These are phyloP conservation scores for Spilosoma lubricipeda DNA, from an alignment of 2,888 invertebrate species.

Conservation along the genomic window DNA sequence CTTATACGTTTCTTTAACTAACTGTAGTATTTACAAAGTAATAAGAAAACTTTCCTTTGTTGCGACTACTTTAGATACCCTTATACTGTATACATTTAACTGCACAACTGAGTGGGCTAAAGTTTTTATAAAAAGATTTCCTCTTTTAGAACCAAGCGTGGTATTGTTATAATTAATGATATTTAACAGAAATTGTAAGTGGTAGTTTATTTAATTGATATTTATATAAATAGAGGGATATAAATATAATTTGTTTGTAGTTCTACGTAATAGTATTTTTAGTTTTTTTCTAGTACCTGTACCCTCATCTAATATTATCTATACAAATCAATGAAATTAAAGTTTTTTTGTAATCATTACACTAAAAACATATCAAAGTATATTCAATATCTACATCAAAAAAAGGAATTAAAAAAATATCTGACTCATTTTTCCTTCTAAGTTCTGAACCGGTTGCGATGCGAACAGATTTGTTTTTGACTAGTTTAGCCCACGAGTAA, in stretches of 20 bases:
- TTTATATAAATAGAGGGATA: no score
- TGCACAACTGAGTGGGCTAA: not conserved
- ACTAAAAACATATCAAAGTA: no score
- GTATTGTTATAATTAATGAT: not conserved
- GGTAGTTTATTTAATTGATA: not conserved
- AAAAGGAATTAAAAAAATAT: no score
- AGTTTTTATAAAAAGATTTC: not conserved
- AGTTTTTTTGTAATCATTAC: no score
- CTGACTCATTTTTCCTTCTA: no score
- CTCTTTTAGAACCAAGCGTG: not conserved
- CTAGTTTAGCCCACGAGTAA: no score
- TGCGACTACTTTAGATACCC: slow-evolving; percentile 1
- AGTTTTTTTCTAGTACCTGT: not conserved
- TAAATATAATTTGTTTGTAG: not conserved
- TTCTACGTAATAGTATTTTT: not conserved
- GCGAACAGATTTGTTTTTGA: no score
- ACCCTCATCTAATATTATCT: no score
- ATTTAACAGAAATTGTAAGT: not conserved
- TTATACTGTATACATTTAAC: not conserved
- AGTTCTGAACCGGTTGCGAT: no score
- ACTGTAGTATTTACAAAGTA: not conserved
- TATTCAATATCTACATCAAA: no score
- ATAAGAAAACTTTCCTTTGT: slow-evolving; percentile 14
- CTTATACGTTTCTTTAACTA: slow-evolving; percentile 20
- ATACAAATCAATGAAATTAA: no score